Evolutionary conservation across 2,797 vertebrate genomes (phyloP), one percentile per base, ranked within the genome.

Genomic region (Diplodus sargus): DNA sequence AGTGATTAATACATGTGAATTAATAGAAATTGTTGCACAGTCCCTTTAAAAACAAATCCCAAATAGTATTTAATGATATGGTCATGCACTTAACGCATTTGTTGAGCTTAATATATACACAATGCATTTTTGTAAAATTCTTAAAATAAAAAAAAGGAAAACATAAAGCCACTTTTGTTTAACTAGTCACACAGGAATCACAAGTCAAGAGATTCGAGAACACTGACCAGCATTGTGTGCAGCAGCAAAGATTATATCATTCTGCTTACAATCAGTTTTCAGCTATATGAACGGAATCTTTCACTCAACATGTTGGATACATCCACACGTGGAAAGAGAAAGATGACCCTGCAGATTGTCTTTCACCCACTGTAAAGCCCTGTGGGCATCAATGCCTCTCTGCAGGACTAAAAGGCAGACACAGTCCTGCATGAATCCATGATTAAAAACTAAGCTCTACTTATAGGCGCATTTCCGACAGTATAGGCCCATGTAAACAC

Each of bases 301-400:
- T 70, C 57, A 51, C 15, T n/a, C 15, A 22, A 80, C 51, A 51
- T 34, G 60, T 68, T 63, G 25, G 10, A 30, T 23, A 64, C 61
- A 28, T 68, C 52, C 45, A 56, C 62, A 59, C 70, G 22, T 18
- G 60, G 59, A 67, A 77, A 72, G 20, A 76, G 87, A 91, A 89
- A 90, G 85, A 83, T 23, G 81, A 93, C 69, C 81, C 79, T 20
- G 73, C 83, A 79, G 85, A 89, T 92, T 89, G 82, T 76, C 73
- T 89, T 88, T 87, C 83, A 89, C 74, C 70, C 48, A 39, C 70
- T 65, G 59, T 70, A 25, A 75, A 58, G 71, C 57, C 51, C 22
- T 20, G 57, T n/a, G n/a, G 53, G 53, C 65, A 39, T 54, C 64
- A 34, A 17, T 48, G 69, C 57, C 23, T 70, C 51, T 70, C 22